Conservation (phyloP, 2,888 invertebrate genomes). For the Hyposoter didymator region DNA sequence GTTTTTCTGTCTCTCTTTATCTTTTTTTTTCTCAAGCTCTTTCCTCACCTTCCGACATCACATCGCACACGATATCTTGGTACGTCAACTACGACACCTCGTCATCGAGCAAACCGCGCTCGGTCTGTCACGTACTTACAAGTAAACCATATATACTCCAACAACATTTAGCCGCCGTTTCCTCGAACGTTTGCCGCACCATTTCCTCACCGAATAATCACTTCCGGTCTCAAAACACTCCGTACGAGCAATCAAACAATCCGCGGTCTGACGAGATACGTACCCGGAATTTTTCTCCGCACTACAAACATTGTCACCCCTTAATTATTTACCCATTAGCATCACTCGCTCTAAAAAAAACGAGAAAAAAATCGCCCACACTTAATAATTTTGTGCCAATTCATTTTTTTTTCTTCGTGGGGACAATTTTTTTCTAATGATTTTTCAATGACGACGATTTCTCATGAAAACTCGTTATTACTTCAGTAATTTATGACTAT, state of each 20-base stretch:
- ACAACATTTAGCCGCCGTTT: conserved; percentile 47
- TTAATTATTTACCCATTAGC: background rate
- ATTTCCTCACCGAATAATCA: conserved; percentile 63
- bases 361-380: background rate
- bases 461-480: background rate
- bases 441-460: background rate
- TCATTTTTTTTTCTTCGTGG: background rate
- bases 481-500: background rate
- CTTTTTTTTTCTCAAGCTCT: conserved; percentile 38
- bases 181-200: conserved; percentile 51
- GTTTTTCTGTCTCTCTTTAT: conserved; percentile 1
- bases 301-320: conserved; percentile 33
- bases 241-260: conserved; percentile 38
- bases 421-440: background rate
- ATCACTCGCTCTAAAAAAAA: background rate
- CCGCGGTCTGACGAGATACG: conserved; percentile 21
- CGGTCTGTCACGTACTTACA: conserved; percentile 53
- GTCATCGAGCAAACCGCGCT: conserved; percentile 52
- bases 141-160: conserved; percentile 11
- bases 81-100: conserved; percentile 60
- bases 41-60: conserved; percentile 52
- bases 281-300: conserved; percentile 45
- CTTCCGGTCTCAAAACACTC: conserved; percentile 52
- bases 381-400: conserved; percentile 4
- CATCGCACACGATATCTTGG: conserved; percentile 34